These are phyloP conservation scores for Ornithorhynchus anatinus DNA, from an alignment of 2,113 vertebrate species.

Conservation along the genomic window DNA sequence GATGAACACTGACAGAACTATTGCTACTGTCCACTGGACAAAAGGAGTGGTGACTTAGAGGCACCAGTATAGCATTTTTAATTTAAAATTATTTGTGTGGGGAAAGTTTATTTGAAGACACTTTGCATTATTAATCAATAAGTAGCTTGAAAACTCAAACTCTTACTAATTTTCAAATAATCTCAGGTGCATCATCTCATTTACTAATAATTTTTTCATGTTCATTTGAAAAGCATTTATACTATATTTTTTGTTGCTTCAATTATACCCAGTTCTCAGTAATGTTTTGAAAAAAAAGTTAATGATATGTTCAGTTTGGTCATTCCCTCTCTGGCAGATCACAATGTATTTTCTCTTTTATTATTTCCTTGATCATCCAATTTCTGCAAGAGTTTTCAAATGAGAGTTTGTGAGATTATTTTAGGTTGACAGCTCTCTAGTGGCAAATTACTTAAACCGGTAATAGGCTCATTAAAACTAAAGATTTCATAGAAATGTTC, in stretches of 20 bases:
- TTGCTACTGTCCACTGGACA: too few species aligned
- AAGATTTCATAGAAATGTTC: slow-evolving; percentile 54
- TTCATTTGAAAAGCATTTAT: background rate
- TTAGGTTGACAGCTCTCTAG: slow-evolving; percentile 54
- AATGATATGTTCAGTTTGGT: background rate
- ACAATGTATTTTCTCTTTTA: slow-evolving; percentile 34
- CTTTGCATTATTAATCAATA: background rate
- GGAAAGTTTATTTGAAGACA: too few species aligned
- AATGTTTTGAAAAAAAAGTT: background rate
- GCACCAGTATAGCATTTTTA: too few species aligned
- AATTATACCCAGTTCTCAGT: background rate
- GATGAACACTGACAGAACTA: too few species aligned
- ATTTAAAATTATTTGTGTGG: too few species aligned
- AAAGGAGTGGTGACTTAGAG: too few species aligned
- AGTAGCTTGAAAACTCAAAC: background rate
- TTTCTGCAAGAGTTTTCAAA: slow-evolving; percentile 49
- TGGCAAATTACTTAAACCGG: slow-evolving; percentile 57
- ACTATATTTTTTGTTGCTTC: background rate
- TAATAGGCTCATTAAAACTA: slow-evolving; percentile 61
- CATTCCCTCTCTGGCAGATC: slow-evolving; percentile 4
- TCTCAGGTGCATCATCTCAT: background rate
- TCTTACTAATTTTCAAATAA: background rate
- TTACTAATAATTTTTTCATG: background rate
- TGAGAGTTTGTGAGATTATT: slow-evolving; percentile 52
- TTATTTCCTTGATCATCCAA: slow-evolving; percentile 50